Evolutionary conservation across 2,888 invertebrate genomes (phyloP).

Genomic region (Bhutanitis thaidina): DNA sequence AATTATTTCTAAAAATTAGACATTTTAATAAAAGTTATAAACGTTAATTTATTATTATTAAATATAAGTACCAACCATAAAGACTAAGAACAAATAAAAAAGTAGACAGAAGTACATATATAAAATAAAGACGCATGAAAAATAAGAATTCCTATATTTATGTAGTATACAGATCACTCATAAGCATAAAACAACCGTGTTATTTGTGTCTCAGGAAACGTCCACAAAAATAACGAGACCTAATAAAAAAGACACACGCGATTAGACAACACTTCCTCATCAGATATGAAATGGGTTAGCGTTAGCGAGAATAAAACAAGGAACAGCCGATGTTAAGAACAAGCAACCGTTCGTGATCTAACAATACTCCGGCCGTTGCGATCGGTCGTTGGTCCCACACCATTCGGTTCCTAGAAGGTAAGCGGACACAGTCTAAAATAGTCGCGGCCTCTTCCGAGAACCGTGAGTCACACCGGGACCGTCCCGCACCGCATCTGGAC

Average conservation of each 20-base stretch:
- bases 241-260: constrained; percentile 1
- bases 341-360: constrained; percentile 68
- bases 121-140: no score
- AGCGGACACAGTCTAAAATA: constrained; percentile 78
- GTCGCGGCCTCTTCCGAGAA: constrained; percentile 73
- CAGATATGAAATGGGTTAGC: constrained; percentile 37
- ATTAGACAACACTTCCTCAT: constrained; percentile 40
- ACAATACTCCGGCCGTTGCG: constrained; percentile 69
- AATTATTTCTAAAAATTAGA: no score
- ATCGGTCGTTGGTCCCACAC: constrained; percentile 75
- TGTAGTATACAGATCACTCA: no score
- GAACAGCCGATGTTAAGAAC: constrained; percentile 46
- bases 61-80: no score
- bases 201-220: neutral
- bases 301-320: constrained; percentile 59
- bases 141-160: no score
- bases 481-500: constrained; percentile 69
- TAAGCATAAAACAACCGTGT: constrained; percentile 7
- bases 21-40: no score
- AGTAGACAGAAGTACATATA: no score
- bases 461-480: constrained; percentile 67
- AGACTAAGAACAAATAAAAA: no score
- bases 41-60: no score
- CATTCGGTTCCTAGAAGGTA: constrained; percentile 74
- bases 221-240: constrained; percentile 6